A percentile compares a stretch with the other conserved stretches of the same genome.
phyloP scores from a whole-genome alignment of 2,888 invertebrate species.

The Patella depressa region DNA sequence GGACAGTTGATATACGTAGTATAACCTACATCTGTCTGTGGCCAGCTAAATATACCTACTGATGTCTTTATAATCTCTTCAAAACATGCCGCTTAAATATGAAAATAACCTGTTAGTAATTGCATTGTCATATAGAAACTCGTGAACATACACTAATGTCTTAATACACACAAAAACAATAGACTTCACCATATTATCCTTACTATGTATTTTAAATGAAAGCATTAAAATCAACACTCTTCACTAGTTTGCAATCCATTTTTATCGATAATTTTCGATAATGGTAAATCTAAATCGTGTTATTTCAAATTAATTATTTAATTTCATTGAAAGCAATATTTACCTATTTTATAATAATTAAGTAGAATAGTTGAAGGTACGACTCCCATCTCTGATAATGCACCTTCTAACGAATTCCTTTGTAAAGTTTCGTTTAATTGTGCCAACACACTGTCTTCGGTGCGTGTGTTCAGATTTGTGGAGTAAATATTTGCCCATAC shows the following conservation, averaged over 20 bases:
- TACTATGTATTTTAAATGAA: no score
- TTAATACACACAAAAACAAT: no score
- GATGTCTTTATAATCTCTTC: not conserved
- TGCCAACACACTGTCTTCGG: not conserved
- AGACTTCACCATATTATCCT: no score
- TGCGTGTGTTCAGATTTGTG: not conserved
- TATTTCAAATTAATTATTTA: no score
- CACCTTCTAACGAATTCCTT: not conserved
- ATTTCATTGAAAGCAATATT: not conserved
- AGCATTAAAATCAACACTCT: no score
- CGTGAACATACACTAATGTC: no score
- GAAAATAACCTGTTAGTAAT: no score
- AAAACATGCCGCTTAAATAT: not conserved
- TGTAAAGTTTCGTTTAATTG: not conserved
- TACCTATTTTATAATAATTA: not conserved
- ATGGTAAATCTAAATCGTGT: no score
- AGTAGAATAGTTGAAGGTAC: not conserved
- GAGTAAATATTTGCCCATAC: not conserved
- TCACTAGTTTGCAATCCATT: no score
- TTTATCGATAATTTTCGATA: no score
- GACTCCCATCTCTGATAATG: not conserved
- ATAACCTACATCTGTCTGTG: slow-evolving; percentile 16
- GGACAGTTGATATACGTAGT: slow-evolving; percentile 22
- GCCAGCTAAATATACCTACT: slow-evolving; percentile 27
- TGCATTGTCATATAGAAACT: no score